These are phyloP conservation scores for Caenorhabditis sulstoni DNA, from an alignment of 2,888 invertebrate genomes.

Conservation along the genomic window DNA sequence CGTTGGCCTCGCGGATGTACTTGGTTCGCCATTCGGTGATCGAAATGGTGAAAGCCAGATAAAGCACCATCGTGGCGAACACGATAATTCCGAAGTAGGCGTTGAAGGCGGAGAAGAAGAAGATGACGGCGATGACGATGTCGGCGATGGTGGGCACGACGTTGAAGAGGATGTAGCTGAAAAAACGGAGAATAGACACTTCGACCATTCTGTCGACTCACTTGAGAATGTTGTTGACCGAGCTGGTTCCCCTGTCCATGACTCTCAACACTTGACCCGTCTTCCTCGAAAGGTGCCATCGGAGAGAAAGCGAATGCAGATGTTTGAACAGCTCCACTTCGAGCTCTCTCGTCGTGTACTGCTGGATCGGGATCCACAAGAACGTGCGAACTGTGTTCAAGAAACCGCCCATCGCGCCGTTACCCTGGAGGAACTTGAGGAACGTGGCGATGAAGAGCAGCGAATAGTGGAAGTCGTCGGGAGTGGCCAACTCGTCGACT, in stretches of 20 bases:
- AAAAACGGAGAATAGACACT: no score
- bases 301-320: constrained; percentile 86
- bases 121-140: constrained; percentile 92
- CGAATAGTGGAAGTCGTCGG: constrained; percentile 88
- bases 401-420: constrained; percentile 87
- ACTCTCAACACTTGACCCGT: constrained; percentile 96
- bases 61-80: constrained; percentile 92
- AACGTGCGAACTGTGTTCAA: constrained; percentile 92
- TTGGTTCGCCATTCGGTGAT: constrained; percentile 99
- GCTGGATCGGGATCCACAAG: constrained; percentile 95
- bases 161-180: constrained; percentile 85
- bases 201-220: constrained; percentile 22
- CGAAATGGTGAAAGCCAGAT: constrained; percentile 91
- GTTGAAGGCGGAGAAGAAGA: constrained; percentile 91
- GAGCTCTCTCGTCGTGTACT: constrained; percentile 94
- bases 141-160: constrained; percentile 94
- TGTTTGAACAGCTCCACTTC: constrained; percentile 83
- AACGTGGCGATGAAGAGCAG: constrained; percentile 89
- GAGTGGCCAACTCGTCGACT: constrained; percentile 89
- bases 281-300: constrained; percentile 95
- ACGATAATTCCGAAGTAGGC: constrained; percentile 96
- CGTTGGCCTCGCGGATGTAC: constrained; percentile 93
- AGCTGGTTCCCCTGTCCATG: constrained; percentile 97
- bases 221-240: constrained; percentile 93
- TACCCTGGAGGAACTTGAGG: constrained; percentile 95